Evolutionary conservation across 1,140 invertebrate genomes (phyloP).

Genomic region (Eumaeus atala): DNA sequence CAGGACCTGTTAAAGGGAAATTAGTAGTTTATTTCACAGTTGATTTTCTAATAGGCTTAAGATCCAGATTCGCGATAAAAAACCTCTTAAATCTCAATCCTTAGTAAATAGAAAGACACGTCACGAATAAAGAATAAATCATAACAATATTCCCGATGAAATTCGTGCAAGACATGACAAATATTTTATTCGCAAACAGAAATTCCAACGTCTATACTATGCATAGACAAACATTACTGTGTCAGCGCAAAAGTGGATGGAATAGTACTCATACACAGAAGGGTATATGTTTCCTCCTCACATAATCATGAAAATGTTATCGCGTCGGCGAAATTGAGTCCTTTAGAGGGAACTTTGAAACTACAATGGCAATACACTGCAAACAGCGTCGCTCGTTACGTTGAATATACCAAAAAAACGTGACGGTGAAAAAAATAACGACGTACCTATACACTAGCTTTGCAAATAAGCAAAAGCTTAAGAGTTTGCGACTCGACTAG

Average conservation of each 20-base stretch:
- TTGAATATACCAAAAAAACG: constrained; percentile 1
- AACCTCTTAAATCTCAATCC: no score
- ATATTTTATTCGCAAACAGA: constrained; percentile 19
- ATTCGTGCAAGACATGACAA: constrained; percentile 13
- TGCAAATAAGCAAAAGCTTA: no score
- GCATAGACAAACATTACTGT: constrained; percentile 27
- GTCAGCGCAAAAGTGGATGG: constrained; percentile 25
- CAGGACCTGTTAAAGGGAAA: no score
- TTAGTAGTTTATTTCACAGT: no score
- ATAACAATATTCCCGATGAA: constrained; percentile 5
- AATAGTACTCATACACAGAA: constrained; percentile 31
- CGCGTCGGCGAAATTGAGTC: constrained; percentile 44
- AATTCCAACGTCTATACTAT: constrained; percentile 20
- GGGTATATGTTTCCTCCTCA: constrained; percentile 28
- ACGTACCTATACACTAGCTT: not conserved
- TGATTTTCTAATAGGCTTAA: no score
- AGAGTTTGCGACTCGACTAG: no score
- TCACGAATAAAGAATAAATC: not conserved
- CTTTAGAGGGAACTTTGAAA: constrained; percentile 27
- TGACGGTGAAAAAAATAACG: not conserved
- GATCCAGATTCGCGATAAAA: no score
- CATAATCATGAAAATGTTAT: constrained; percentile 52
- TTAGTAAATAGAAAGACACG: not conserved
- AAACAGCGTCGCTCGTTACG: not conserved
- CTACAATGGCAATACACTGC: constrained; percentile 1